phyloP scores from a whole-genome alignment of 2,113 vertebrate species.

The Gymnogyps californianus region DNA sequence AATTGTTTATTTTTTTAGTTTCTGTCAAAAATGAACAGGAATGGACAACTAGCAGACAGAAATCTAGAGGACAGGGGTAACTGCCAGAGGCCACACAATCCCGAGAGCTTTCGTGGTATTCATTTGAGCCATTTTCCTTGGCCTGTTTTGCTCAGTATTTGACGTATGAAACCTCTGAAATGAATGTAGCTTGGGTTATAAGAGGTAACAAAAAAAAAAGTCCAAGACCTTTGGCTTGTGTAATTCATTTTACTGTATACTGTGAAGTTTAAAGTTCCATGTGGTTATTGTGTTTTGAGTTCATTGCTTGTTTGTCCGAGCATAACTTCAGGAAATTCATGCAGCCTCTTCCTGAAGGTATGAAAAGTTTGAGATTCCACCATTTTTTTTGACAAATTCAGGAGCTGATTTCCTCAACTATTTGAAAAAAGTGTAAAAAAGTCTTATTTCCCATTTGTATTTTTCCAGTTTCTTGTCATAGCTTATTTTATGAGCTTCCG shows the following conservation, averaged over 20 bases:
- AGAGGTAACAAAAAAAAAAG: neutral
- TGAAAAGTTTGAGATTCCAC: neutral
- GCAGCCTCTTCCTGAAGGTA: neutral
- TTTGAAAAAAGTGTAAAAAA: neutral
- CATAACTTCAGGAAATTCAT: neutral
- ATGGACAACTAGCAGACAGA: neutral
- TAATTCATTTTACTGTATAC: neutral
- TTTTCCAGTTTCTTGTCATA: neutral
- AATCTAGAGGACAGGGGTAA: neutral
- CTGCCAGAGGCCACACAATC: neutral
- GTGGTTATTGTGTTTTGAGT: neutral
- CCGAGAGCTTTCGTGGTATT: neutral
- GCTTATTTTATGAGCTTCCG: neutral
- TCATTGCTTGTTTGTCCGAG: neutral
- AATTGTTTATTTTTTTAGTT: neutral
- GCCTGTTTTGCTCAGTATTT: neutral
- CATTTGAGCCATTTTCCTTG: neutral
- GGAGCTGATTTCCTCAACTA: neutral
- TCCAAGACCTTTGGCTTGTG: neutral
- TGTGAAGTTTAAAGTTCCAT: neutral
- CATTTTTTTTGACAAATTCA: neutral
- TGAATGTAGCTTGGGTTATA: neutral
- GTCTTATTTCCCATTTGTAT: neutral
- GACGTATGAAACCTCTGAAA: neutral
- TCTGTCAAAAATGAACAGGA: neutral